These are phyloP conservation scores for Salminus brasiliensis DNA, from an alignment of 2,113 vertebrate genomes.

Conservation along the genomic window DNA sequence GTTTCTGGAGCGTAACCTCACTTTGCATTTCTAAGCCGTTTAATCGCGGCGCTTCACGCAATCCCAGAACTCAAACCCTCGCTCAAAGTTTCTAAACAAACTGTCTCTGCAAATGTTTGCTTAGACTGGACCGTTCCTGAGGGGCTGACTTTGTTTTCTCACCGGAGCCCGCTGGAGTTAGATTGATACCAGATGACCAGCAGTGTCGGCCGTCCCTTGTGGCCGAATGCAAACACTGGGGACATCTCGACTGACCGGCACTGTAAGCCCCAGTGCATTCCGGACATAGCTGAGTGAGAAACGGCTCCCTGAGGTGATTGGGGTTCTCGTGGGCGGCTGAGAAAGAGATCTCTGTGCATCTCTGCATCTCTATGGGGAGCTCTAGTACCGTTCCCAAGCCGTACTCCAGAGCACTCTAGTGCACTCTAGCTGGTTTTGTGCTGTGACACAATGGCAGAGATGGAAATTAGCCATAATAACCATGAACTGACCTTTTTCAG, in stretches of 20 bases:
- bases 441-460: no score
- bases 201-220: background rate
- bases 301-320: slow-evolving; percentile 12
- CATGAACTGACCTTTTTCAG: no score
- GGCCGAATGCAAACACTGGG: background rate
- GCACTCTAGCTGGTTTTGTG: no score
- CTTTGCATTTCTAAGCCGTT: slow-evolving; percentile 18
- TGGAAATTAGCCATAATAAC: no score
- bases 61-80: slow-evolving; percentile 27
- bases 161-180: slow-evolving; percentile 20
- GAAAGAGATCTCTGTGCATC: slow-evolving; percentile 2
- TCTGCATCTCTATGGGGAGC: background rate
- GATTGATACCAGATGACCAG: slow-evolving; percentile 48
- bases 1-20: background rate
- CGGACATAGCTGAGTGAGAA: slow-evolving; percentile 23
- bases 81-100: slow-evolving; percentile 32
- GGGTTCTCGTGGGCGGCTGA: slow-evolving; percentile 9
- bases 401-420: no score
- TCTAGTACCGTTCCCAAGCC: background rate
- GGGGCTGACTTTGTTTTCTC: slow-evolving; percentile 37
- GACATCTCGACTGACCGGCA: slow-evolving; percentile 20
- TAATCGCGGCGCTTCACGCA: slow-evolving; percentile 16
- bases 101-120: slow-evolving; percentile 29
- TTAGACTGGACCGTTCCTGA: slow-evolving; percentile 17
- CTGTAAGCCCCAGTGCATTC: background rate